These are phyloP conservation scores for Emmelina monodactyla DNA, from an alignment of 2,888 invertebrate genomes.

Conservation along the genomic window DNA sequence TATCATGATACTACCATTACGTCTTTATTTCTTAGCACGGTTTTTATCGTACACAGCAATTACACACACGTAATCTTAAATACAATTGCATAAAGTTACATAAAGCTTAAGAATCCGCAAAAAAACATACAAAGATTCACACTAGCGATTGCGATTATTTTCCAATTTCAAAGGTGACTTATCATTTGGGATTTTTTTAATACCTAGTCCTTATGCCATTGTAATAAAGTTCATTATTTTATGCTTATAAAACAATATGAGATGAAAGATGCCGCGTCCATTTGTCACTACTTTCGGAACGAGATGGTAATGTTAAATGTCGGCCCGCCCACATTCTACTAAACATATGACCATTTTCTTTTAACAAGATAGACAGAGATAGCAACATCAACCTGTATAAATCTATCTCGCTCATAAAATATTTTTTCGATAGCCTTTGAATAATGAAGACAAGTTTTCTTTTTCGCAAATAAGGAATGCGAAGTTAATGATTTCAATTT, in stretches of 20 bases:
- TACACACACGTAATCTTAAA: no score
- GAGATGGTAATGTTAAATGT: slow-evolving; percentile 48
- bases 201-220: no score
- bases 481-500: slow-evolving; percentile 49
- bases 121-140: no score
- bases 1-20: not conserved
- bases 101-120: no score
- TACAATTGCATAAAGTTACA: no score
- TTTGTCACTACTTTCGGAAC: slow-evolving; percentile 60
- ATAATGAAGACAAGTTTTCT: slow-evolving; percentile 6
- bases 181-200: no score
- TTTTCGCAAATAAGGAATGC: slow-evolving; percentile 34
- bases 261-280: slow-evolving; percentile 61
- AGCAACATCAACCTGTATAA: slow-evolving; percentile 2
- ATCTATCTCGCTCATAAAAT: not conserved
- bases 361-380: no score
- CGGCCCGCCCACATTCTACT: slow-evolving; percentile 58
- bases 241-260: slow-evolving; percentile 22
- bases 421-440: not conserved
- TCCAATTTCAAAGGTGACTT: slow-evolving; percentile 56
- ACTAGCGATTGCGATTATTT: slow-evolving; percentile 63
- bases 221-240: not conserved
- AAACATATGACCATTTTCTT: no score
- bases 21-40: no score
- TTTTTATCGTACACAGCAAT: no score